phyloP scores from a whole-genome alignment of 2,888 invertebrate species.

The Anoplius nigerrimus region DNA sequence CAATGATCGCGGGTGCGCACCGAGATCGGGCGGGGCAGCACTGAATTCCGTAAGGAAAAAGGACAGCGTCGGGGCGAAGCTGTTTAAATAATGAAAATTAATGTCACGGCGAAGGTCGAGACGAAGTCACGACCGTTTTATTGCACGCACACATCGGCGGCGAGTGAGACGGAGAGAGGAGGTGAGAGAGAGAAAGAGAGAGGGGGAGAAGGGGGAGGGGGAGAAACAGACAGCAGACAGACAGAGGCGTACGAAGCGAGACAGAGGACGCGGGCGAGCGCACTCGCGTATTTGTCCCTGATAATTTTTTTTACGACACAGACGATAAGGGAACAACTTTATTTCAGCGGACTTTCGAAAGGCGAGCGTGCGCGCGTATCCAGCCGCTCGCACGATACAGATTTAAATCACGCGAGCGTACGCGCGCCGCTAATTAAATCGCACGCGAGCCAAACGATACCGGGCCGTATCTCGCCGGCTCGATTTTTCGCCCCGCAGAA shows the following conservation, averaged over 20 bases:
- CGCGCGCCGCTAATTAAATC: slow-evolving; percentile 14
- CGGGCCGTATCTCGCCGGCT: too few species aligned
- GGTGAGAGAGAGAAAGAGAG: background rate
- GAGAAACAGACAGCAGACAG: too few species aligned
- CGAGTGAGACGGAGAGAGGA: background rate
- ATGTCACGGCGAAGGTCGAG: slow-evolving; percentile 32
- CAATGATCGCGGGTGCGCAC: too few species aligned
- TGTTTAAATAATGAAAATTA: slow-evolving; percentile 18
- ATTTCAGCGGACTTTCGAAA: slow-evolving; percentile 38
- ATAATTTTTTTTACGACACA: slow-evolving; percentile 39
- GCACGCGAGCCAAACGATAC: background rate
- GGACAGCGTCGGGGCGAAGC: background rate
- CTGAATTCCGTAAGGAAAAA: too few species aligned
- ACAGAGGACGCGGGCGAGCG: background rate
- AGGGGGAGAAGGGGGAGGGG: background rate
- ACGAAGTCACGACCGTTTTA: slow-evolving; percentile 24
- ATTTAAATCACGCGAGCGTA: slow-evolving; percentile 23
- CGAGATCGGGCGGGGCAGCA: too few species aligned
- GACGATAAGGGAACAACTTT: slow-evolving; percentile 38
- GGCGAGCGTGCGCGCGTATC: slow-evolving; percentile 18
- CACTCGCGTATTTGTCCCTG: slow-evolving; percentile 26
- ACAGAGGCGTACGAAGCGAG: background rate
- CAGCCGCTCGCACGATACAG: slow-evolving; percentile 25
- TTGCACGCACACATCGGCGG: slow-evolving; percentile 18
- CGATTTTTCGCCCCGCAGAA: too few species aligned